Percentiles rank a stretch among this genome's conserved stretches.
Conservation (phyloP, 2,113 vertebrate genomes). For the Coptodon bakossiorum region DNA sequence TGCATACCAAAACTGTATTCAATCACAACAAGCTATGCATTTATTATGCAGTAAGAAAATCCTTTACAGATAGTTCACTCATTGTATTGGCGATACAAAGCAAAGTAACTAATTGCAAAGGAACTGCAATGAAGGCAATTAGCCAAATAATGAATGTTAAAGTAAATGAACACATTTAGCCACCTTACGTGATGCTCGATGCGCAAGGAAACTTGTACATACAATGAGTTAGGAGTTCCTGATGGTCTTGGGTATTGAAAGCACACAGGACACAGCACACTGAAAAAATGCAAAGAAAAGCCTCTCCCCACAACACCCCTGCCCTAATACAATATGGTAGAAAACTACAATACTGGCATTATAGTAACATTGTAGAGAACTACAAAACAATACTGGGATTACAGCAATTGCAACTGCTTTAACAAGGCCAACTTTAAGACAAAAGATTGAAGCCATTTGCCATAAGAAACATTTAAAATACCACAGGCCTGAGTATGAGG, state of each 20-base stretch:
- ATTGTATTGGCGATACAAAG: conserved; percentile 68
- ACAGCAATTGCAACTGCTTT: conserved; percentile 13
- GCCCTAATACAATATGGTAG: conserved; percentile 32
- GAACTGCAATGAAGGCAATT: conserved; percentile 54
- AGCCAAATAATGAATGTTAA: conserved; percentile 62
- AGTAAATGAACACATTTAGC: conserved; percentile 61
- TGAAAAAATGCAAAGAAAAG: conserved; percentile 71
- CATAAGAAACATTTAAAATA: conserved; percentile 59
- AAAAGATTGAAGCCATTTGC: conserved; percentile 8
- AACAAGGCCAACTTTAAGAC: background rate
- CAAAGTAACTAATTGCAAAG: conserved; percentile 68
- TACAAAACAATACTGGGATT: conserved; percentile 14
- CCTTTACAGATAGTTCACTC: conserved; percentile 73
- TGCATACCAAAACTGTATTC: conserved; percentile 75
- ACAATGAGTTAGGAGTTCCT: conserved; percentile 73
- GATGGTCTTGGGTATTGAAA: conserved; percentile 68
- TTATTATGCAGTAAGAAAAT: conserved; percentile 74
- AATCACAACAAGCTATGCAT: conserved; percentile 75
- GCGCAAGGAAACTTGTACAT: conserved; percentile 70
- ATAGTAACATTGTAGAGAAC: conserved; percentile 11
- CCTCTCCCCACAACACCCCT: conserved; percentile 54
- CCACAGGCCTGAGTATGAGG: conserved; percentile 51
- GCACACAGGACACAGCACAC: conserved; percentile 73
- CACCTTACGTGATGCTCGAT: conserved; percentile 68
- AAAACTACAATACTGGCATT: conserved; percentile 14